Base-by-base conservation (phyloP, 2,797 vertebrate species). In the Threskiornis aethiopicus region DNA sequence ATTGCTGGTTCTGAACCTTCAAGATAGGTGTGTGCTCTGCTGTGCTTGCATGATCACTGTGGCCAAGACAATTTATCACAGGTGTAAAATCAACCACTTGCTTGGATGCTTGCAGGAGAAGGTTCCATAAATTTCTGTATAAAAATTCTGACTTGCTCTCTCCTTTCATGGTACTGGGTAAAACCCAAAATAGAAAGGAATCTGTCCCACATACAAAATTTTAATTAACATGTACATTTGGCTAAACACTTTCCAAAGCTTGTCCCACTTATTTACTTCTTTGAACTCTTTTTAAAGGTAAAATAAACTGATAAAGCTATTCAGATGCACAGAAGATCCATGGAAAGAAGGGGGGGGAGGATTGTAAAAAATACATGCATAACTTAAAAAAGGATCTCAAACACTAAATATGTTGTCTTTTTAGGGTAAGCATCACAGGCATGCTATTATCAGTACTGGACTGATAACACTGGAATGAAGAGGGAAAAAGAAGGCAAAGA, bases 311-410 rank as follows among this genome's bases (percentile, higher is more conserved):
- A 25, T 82, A 86, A 86, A 77, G 6, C 71, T 93, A 52, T 65
- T 67, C 44, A 73, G 91, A 95, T 95, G 93, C 77, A 95, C 83
- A 93, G 89, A 96, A 97, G 75, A 94, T 96, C 77, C 92, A 95
- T 90, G 94, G 72, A 95, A 88, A 78, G 39, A 78, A 79, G 3
- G 8, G 8, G 16, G 18, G 26, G 42, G 26, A 44, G 37, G 39
- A 44, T 12, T 73, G 29, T 78, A 85, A 91, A 88, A 87, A 89
- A 86, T 69, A 58, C 94, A 94, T 93, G 95, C 93, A 94, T 55
- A 92, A 96, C 66, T 86, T 61, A 94, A 96, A 91, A 77, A 87
- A 62, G 49, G 2, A 66, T 80, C 29, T 93, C 33, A 79, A 72
- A 88, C 39, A 61, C 9, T 80, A 84, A 35, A 58, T 57, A 80